Evolutionary conservation across 1,140 invertebrate genomes (phyloP).

Genomic region (Drosophila asahinai): DNA sequence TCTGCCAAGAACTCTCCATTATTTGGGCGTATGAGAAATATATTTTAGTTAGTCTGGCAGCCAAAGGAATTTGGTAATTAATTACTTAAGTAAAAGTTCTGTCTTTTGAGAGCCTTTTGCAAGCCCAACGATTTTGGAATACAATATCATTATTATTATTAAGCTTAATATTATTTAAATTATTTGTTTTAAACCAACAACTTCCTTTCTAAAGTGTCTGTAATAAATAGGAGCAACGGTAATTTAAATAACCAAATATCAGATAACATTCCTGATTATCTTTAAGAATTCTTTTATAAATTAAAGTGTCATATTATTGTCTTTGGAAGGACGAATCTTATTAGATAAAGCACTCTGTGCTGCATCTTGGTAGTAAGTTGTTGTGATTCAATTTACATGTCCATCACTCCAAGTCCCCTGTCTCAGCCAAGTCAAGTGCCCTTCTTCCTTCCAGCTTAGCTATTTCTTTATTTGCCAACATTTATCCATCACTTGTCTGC

Average conservation of each 20-base stretch:
- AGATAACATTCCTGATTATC: no score
- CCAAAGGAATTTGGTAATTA: background rate
- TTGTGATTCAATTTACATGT: slow-evolving; percentile 49
- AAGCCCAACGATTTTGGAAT: no score
- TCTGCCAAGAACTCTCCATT: no score
- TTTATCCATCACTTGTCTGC: slow-evolving; percentile 56
- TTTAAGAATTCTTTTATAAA: background rate
- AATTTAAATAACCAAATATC: no score
- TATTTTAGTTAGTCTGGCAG: background rate
- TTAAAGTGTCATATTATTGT: background rate
- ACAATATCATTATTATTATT: no score
- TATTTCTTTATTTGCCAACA: slow-evolving; percentile 53
- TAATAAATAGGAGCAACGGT: no score
- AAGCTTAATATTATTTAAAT: no score
- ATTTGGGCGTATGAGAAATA: background rate
- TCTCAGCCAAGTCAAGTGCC: slow-evolving; percentile 22
- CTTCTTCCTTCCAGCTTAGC: background rate
- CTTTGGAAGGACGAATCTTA: background rate
- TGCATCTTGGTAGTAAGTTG: slow-evolving; percentile 24
- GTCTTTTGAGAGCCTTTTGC: no score
- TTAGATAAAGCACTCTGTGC: slow-evolving; percentile 6
- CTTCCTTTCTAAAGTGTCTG: no score
- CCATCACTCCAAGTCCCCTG: slow-evolving; percentile 22
- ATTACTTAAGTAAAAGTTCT: background rate
- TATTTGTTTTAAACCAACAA: no score